Evolutionary conservation across 2,797 vertebrate species (phyloP).

Genomic region (Jordanella pulchra): DNA sequence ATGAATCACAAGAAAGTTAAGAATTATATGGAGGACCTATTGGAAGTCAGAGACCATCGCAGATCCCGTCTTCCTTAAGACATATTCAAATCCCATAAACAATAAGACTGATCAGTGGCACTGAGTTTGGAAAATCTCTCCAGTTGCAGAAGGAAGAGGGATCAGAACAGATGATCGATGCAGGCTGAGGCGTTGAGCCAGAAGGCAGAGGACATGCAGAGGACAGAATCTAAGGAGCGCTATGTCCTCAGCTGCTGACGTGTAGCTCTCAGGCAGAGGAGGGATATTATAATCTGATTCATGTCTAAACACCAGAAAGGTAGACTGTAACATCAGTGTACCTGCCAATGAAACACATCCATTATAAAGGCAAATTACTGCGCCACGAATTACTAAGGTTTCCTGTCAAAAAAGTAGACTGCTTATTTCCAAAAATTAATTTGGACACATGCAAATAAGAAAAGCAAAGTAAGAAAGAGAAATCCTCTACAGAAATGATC

Average conservation of each 20-base stretch:
- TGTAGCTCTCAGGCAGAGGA: constrained; percentile 51
- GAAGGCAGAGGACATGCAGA: constrained; percentile 35
- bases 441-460: not conserved
- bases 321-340: constrained; percentile 32
- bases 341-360: constrained; percentile 39
- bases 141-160: constrained; percentile 8
- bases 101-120: not conserved
- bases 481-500: not conserved
- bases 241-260: constrained; percentile 50
- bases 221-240: constrained; percentile 32
- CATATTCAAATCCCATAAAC: constrained; percentile 29
- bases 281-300: constrained; percentile 59
- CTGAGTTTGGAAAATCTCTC: constrained; percentile 19
- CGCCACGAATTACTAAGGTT: not conserved
- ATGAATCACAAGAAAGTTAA: constrained; percentile 31
- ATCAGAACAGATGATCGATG: constrained; percentile 31
- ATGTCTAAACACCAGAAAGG: constrained; percentile 37
- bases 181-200: constrained; percentile 23
- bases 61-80: not conserved
- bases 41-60: constrained; percentile 8
- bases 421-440: not conserved
- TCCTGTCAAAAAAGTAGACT: not conserved
- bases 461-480: not conserved
- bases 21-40: constrained; percentile 3
- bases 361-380: constrained; percentile 43